Evolutionary conservation across 2,797 vertebrate genomes (phyloP).

Genomic region (Carduelis carduelis): DNA sequence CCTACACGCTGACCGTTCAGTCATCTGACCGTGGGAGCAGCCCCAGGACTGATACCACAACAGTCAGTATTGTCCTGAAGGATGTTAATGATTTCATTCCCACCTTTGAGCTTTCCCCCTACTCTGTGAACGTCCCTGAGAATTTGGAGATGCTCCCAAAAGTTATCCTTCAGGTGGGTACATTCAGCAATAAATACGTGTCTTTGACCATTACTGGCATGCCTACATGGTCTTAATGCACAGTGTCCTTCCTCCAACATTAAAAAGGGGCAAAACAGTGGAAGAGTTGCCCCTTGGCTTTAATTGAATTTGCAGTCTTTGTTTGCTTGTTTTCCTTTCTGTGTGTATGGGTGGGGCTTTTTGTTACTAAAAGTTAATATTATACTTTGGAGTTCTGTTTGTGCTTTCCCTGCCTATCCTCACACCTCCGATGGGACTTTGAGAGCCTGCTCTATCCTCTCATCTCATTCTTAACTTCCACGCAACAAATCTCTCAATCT

Average conservation of each 20-base stretch:
- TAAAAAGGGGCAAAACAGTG: not conserved
- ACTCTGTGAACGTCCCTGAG: constrained; percentile 86
- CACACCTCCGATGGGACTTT: not conserved
- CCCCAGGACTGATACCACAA: constrained; percentile 82
- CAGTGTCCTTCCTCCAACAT: not conserved
- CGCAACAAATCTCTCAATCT: not conserved
- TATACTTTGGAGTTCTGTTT: not conserved
- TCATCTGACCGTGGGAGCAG: constrained; percentile 90
- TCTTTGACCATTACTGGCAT: not conserved
- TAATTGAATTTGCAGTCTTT: not conserved
- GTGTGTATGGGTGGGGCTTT: accelerated
- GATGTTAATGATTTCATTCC: constrained; percentile 94
- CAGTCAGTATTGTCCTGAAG: constrained; percentile 83
- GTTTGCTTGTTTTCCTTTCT: not conserved
- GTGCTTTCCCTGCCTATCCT: not conserved
- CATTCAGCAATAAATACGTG: not conserved
- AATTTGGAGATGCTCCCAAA: constrained; percentile 84
- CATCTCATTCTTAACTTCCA: not conserved
- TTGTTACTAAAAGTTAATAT: not conserved
- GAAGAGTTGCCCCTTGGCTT: not conserved
- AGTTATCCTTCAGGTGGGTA: constrained; percentile 89
- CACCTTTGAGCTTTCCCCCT: constrained; percentile 89
- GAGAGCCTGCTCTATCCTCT: not conserved
- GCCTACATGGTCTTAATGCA: not conserved
- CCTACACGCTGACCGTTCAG: constrained; percentile 86